These are phyloP conservation scores for Papilio gigon DNA, from an alignment of 2,888 invertebrate genomes.

Conservation along the genomic window DNA sequence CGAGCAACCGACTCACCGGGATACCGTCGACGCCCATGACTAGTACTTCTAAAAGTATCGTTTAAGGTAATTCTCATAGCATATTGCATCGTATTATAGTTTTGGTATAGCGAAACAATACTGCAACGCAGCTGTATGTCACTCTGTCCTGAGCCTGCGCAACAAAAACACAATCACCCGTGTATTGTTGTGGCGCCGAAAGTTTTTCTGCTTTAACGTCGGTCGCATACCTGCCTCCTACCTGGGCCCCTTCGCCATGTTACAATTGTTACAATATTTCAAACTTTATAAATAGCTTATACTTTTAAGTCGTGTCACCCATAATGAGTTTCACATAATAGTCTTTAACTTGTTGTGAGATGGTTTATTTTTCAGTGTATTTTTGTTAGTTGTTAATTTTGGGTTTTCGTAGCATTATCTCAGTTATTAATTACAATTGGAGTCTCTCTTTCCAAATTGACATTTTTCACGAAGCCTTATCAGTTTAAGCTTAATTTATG, in stretches of 20 bases:
- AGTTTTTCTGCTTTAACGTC: slow-evolving; percentile 23
- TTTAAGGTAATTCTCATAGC: not conserved
- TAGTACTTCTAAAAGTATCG: no score
- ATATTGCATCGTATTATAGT: not conserved
- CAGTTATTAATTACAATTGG: slow-evolving; percentile 33
- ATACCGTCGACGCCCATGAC: no score
- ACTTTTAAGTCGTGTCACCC: not conserved
- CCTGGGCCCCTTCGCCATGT: slow-evolving; percentile 26
- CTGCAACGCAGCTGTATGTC: slow-evolving; percentile 29
- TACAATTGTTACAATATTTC: slow-evolving; percentile 20
- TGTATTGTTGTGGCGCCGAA: slow-evolving; percentile 36
- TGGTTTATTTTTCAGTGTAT: not conserved
- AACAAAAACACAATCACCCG: slow-evolving; percentile 33
- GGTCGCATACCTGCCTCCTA: slow-evolving; percentile 32
- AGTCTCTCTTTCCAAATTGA: slow-evolving; percentile 26
- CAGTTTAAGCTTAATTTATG: slow-evolving; percentile 32
- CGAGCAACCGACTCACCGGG: no score
- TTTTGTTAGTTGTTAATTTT: not conserved
- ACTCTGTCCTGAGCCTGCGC: not conserved
- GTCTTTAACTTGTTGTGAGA: not conserved
- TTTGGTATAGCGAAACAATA: not conserved
- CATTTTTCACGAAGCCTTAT: slow-evolving; percentile 28
- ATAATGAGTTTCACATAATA: not conserved
- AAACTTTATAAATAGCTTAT: slow-evolving; percentile 6
- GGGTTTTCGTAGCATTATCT: slow-evolving; percentile 24